Percentiles rank a stretch among this genome's conserved stretches.
phyloP scores from a whole-genome alignment of 1,140 invertebrate genomes.

The Atta cephalotes region DNA sequence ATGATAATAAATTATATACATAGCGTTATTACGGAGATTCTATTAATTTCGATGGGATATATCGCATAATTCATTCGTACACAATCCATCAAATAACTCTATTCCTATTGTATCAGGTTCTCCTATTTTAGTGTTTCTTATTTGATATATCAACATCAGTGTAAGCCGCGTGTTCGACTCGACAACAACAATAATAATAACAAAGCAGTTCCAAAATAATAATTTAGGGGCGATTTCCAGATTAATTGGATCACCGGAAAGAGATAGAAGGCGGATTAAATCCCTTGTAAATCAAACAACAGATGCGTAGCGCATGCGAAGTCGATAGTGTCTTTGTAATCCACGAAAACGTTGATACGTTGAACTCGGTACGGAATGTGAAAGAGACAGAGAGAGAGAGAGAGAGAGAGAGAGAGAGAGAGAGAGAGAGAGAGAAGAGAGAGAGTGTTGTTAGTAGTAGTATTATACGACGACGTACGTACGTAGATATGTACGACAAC shows the following conservation, averaged over 20 bases:
- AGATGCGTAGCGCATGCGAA: neutral
- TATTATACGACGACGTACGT: too few species aligned
- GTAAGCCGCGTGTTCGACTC: conserved; percentile 11
- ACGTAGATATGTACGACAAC: too few species aligned
- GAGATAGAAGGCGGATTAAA: conserved; percentile 35
- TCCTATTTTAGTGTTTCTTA: neutral
- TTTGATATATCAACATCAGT: conserved; percentile 3
- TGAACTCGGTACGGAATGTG: neutral
- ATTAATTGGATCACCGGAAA: conserved; percentile 42
- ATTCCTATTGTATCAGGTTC: neutral
- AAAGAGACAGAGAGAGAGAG: neutral
- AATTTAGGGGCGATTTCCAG: conserved; percentile 21
- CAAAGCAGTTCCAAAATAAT: conserved; percentile 23
- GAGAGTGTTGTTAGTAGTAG: too few species aligned
- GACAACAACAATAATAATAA: conserved; percentile 18
- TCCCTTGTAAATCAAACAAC: conserved; percentile 18
- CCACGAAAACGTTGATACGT: conserved; percentile 42
- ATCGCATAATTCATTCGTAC: conserved; percentile 1
- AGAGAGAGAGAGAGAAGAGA: too few species aligned
- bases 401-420: neutral
- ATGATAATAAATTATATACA: conserved; percentile 27
- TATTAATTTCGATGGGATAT: conserved; percentile 30
- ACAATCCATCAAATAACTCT: conserved; percentile 16
- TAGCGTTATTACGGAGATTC: neutral
- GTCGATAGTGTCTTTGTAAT: conserved; percentile 42